phyloP scores from a whole-genome alignment of 2,888 invertebrate genomes.

The Melieria crassipennis region DNA sequence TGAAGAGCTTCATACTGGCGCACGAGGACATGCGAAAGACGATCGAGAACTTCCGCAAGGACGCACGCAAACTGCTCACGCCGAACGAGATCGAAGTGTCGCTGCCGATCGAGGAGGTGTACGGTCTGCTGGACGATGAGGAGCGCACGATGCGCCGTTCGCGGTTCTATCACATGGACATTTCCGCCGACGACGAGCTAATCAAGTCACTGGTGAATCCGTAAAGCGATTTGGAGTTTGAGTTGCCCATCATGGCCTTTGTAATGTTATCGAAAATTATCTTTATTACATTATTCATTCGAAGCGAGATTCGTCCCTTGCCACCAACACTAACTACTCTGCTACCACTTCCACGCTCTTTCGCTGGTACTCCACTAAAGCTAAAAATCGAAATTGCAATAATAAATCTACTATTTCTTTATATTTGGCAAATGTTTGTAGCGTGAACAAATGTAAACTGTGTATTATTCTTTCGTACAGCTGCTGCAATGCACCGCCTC shows the following conservation, averaged over 20 bases:
- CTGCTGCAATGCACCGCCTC: no score
- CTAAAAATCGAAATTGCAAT: no score
- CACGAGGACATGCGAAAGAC: slow-evolving; percentile 58
- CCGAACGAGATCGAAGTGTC: slow-evolving; percentile 59
- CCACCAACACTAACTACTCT: no score
- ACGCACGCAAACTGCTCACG: slow-evolving; percentile 57
- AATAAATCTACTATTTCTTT: no score
- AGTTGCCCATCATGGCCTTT: background rate
- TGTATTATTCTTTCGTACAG: no score
- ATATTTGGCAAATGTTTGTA: no score
- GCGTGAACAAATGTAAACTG: no score
- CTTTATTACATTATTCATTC: no score
- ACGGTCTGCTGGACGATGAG: slow-evolving; percentile 55
- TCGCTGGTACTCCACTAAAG: no score
- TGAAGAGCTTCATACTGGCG: slow-evolving; percentile 52
- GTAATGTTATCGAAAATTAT: background rate
- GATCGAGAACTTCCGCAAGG: slow-evolving; percentile 61
- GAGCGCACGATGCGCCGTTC: slow-evolving; percentile 49
- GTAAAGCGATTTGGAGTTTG: slow-evolving; percentile 19
- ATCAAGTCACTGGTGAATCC: slow-evolving; percentile 54
- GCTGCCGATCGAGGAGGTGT: slow-evolving; percentile 59
- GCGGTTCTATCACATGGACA: slow-evolving; percentile 52
- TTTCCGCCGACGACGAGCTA: slow-evolving; percentile 51
- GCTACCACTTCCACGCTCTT: no score
- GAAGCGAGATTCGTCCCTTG: no score